phyloP scores from a whole-genome alignment of 2,888 invertebrate genomes.

The Stomorhina lunata region DNA sequence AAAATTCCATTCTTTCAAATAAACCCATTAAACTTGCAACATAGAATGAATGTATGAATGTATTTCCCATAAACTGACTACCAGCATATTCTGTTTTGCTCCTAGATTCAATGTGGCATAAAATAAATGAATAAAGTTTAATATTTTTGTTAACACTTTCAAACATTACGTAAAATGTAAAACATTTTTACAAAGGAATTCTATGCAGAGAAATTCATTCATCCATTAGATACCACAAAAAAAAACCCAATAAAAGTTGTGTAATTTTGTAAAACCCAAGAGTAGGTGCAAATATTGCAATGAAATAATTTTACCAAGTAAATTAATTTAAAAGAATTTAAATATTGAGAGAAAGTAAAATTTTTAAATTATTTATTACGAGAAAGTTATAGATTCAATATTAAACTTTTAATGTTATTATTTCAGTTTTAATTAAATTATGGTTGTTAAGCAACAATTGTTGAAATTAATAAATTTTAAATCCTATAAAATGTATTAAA shows the following conservation, averaged over 20 bases:
- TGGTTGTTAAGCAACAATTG: not conserved
- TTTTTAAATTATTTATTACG: too few relatives aligned
- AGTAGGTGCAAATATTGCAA: slow-evolving; percentile 4
- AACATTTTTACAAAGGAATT: not conserved
- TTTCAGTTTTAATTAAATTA: not conserved
- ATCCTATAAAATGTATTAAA: too few relatives aligned
- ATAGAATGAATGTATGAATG: too few relatives aligned
- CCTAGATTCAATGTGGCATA: slow-evolving; percentile 47
- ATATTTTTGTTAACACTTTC: slow-evolving; percentile 3
- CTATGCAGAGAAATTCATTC: not conserved
- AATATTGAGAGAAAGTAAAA: too few relatives aligned
- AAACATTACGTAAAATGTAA: not conserved
- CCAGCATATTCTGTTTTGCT: slow-evolving; percentile 13
- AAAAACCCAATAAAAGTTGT: not conserved
- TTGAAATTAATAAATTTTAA: not conserved
- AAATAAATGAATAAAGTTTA: slow-evolving; percentile 50
- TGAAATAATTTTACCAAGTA: not conserved
- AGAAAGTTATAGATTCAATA: too few relatives aligned
- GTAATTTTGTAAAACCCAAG: not conserved
- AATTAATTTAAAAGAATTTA: too few relatives aligned
- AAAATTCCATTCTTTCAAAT: not conserved
- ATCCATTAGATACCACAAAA: not conserved
- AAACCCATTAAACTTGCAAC: not conserved
- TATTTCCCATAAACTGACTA: not conserved
- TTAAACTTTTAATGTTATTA: not conserved